A percentile compares a stretch with the other conserved stretches of the same genome.
Conservation (phyloP, 2,797 vertebrate species). For the Hafferia zeledoni region DNA sequence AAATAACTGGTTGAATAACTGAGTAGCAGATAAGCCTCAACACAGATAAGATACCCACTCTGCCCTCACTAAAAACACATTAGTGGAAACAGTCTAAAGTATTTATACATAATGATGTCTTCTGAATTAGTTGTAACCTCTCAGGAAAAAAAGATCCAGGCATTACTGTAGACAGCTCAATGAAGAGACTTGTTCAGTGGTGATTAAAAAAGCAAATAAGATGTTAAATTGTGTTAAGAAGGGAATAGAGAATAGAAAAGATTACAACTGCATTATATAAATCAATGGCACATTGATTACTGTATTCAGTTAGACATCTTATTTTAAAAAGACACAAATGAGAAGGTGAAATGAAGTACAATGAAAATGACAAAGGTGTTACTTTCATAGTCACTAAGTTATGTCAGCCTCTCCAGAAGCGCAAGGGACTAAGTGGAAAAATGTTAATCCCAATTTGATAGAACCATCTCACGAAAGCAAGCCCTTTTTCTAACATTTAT, state of each 20-base stretch:
- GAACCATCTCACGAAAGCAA: background rate
- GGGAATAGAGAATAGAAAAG: slow-evolving; percentile 41
- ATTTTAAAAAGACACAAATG: slow-evolving; percentile 66
- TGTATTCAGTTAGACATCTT: slow-evolving; percentile 63
- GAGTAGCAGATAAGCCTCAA: slow-evolving; percentile 15
- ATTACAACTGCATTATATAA: slow-evolving; percentile 59
- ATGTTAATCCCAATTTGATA: slow-evolving; percentile 27
- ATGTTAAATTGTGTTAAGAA: slow-evolving; percentile 52
- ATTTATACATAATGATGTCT: slow-evolving; percentile 30
- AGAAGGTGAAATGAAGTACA: slow-evolving; percentile 64
- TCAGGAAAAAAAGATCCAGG: slow-evolving; percentile 33
- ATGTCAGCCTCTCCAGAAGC: slow-evolving; percentile 22
- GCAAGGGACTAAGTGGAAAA: slow-evolving; percentile 24
- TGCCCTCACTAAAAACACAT: background rate
- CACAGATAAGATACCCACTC: background rate
- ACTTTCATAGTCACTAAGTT: slow-evolving; percentile 46
- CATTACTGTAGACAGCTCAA: slow-evolving; percentile 44
- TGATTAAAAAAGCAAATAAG: slow-evolving; percentile 57
- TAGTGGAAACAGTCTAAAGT: slow-evolving; percentile 6
- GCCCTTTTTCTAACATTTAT: background rate
- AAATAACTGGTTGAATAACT: background rate
- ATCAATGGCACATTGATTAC: slow-evolving; percentile 61
- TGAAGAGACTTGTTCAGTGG: slow-evolving; percentile 34
- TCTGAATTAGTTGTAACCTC: slow-evolving; percentile 33
- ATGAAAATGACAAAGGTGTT: slow-evolving; percentile 64